These are phyloP conservation scores for Sardina pilchardus DNA, from an alignment of 2,113 vertebrate species.

Conservation along the genomic window DNA sequence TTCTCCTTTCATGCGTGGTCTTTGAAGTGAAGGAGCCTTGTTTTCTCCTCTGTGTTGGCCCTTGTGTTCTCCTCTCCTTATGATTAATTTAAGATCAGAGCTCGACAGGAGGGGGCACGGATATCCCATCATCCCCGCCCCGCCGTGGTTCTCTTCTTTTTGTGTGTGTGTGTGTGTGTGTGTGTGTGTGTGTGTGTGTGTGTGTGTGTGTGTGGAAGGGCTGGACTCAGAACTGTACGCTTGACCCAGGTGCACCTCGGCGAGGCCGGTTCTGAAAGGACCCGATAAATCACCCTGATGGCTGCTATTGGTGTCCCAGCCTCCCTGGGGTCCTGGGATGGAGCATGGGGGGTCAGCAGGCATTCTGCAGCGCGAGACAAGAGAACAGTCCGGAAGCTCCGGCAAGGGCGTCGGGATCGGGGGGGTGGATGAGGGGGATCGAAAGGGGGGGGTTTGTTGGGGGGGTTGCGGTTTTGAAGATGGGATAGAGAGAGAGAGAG, in stretches of 20 bases:
- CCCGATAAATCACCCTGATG: slow-evolving; percentile 79
- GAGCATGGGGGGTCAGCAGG: slow-evolving; percentile 55
- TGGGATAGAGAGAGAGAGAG: not conserved
- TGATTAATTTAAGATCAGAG: not conserved
- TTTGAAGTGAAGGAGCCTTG: not conserved
- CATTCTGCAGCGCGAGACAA: slow-evolving; percentile 47
- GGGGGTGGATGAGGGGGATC: not conserved
- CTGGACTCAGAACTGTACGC: slow-evolving; percentile 46
- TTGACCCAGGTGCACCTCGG: slow-evolving; percentile 50
- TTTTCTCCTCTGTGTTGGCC: not conserved
- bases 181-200: too few species aligned
- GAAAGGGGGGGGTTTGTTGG: too few species aligned
- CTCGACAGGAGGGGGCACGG: not conserved
- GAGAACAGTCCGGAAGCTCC: slow-evolving; percentile 52
- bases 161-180: too few species aligned
- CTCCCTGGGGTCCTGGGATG: slow-evolving; percentile 72
- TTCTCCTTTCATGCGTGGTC: slow-evolving; percentile 21
- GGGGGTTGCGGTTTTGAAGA: not conserved
- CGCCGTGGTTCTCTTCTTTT: slow-evolving; percentile 27
- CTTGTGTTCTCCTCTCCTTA: not conserved
- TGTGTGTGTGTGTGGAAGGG: too few species aligned
- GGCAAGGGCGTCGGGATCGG: not conserved
- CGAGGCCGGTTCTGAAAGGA: slow-evolving; percentile 51
- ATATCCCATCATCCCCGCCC: not conserved
- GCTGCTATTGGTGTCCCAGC: slow-evolving; percentile 65